Percentiles rank a stretch among this genome's conserved stretches.
These are phyloP conservation scores for Anolis apletophallus DNA, from an alignment of 2,797 vertebrate species.

Conservation along the genomic window DNA sequence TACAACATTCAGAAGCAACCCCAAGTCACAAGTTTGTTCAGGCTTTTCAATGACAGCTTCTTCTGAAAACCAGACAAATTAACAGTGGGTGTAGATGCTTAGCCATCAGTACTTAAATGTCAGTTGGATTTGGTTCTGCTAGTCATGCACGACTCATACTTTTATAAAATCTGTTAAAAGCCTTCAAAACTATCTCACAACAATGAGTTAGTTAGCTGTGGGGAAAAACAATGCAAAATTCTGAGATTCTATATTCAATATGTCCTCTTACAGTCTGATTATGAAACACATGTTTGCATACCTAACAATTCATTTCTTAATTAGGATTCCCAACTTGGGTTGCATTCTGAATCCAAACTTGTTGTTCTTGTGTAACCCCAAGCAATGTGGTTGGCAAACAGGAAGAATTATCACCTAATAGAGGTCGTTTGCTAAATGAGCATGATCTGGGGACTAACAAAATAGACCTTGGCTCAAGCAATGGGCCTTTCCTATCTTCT, in stretches of 20 bases:
- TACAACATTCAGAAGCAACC: not conserved
- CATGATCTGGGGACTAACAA: not conserved
- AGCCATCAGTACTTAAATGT: constrained; percentile 15
- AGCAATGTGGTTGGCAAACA: not conserved
- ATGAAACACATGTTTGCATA: not conserved
- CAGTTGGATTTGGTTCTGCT: not conserved
- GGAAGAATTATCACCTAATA: not conserved
- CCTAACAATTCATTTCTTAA: not conserved
- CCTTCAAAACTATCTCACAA: not conserved
- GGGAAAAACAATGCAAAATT: not conserved
- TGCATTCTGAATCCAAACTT: not conserved
- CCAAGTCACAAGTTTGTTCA: constrained; percentile 5
- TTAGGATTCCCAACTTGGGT: not conserved
- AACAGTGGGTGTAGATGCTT: constrained; percentile 7
- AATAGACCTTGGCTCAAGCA: not conserved
- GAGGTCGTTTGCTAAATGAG: not conserved
- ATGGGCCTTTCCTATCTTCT: not conserved
- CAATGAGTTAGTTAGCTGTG: not conserved
- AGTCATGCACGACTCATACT: not conserved
- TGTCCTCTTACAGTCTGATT: not conserved
- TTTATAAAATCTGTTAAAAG: not conserved
- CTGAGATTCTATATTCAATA: not conserved
- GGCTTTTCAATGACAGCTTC: not conserved
- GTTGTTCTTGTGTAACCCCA: not conserved
- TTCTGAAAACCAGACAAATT: constrained; percentile 11